Conservation (phyloP, 2,888 invertebrate genomes). For the Drosophila pegasa region DNA sequence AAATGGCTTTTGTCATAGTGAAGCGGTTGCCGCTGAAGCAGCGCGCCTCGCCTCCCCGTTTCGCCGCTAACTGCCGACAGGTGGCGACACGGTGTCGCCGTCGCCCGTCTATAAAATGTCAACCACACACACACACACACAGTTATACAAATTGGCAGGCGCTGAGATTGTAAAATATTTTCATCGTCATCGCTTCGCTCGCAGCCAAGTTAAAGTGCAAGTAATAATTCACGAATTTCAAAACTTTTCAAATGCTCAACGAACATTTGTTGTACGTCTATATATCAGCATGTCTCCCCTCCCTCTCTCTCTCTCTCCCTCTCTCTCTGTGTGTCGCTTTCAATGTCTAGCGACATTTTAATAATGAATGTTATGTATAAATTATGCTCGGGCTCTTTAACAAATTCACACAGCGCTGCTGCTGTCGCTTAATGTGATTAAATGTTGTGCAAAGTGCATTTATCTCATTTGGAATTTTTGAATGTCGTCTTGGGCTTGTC, state of each 20-base stretch:
- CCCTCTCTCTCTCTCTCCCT: background rate
- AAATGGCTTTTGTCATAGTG: constrained; percentile 74
- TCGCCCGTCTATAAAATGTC: constrained; percentile 59
- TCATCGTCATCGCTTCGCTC: constrained; percentile 71
- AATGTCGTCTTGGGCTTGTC: constrained; percentile 33
- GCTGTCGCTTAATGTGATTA: constrained; percentile 74
- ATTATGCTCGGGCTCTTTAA: constrained; percentile 65
- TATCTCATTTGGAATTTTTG: constrained; percentile 1
- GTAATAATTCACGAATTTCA: constrained; percentile 79
- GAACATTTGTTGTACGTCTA: constrained; percentile 43
- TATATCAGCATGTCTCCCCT: constrained; percentile 3
- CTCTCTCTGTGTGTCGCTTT: constrained; percentile 40
- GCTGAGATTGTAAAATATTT: constrained; percentile 69
- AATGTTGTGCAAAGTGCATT: constrained; percentile 76
- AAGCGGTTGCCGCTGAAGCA: constrained; percentile 15
- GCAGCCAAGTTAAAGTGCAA: constrained; percentile 77
- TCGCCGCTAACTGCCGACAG: constrained; percentile 55
- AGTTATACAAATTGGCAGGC: constrained; percentile 47
- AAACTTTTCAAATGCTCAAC: constrained; percentile 67
- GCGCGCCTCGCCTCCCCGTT: constrained; percentile 14
- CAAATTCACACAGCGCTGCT: constrained; percentile 51
- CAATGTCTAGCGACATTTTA: constrained; percentile 78
- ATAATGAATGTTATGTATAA: constrained; percentile 73
- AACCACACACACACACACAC: constrained; percentile 29
- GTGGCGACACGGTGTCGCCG: constrained; percentile 73